phyloP scores from a whole-genome alignment of 1,140 invertebrate species.

The Drosophila santomea region DNA sequence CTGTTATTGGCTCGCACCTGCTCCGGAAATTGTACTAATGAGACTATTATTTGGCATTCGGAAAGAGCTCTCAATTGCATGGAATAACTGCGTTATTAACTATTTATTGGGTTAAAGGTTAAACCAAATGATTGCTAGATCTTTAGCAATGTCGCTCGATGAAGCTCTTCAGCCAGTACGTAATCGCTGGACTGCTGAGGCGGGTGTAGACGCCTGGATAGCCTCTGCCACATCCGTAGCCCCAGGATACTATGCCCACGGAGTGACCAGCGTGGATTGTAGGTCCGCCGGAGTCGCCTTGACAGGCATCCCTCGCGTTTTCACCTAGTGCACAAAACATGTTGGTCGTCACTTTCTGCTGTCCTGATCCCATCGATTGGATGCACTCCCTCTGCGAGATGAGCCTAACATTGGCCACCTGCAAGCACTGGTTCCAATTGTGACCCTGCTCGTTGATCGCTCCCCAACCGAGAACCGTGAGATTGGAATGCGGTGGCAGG shows the following conservation, averaged over 20 bases:
- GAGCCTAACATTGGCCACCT: slow-evolving; percentile 27
- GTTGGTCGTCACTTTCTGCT: slow-evolving; percentile 32
- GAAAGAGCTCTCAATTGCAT: neutral
- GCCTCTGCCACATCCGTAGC: slow-evolving; percentile 79
- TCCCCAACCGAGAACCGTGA: slow-evolving; percentile 65
- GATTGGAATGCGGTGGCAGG: slow-evolving; percentile 21
- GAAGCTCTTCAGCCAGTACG: slow-evolving; percentile 29
- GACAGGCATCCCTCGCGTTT: slow-evolving; percentile 53
- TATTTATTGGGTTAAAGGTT: neutral
- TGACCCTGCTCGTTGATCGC: neutral
- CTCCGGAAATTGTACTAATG: neutral
- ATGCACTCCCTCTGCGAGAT: slow-evolving; percentile 17
- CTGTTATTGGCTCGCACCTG: slow-evolving; percentile 8
- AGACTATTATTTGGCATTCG: slow-evolving; percentile 6
- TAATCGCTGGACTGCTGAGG: slow-evolving; percentile 31
- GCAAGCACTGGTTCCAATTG: slow-evolving; percentile 46
- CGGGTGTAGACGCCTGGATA: slow-evolving; percentile 87
- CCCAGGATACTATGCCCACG: slow-evolving; percentile 87
- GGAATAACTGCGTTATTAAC: neutral
- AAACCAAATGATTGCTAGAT: neutral
- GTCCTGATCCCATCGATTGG: neutral
- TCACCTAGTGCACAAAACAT: slow-evolving; percentile 85
- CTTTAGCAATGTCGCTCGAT: slow-evolving; percentile 28
- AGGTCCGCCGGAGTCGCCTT: slow-evolving; percentile 67
- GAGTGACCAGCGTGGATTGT: slow-evolving; percentile 25